Evolutionary conservation across 2,113 vertebrate genomes (phyloP), one percentile per base, ranked within the genome.

Genomic region (Daboia siamensis): DNA sequence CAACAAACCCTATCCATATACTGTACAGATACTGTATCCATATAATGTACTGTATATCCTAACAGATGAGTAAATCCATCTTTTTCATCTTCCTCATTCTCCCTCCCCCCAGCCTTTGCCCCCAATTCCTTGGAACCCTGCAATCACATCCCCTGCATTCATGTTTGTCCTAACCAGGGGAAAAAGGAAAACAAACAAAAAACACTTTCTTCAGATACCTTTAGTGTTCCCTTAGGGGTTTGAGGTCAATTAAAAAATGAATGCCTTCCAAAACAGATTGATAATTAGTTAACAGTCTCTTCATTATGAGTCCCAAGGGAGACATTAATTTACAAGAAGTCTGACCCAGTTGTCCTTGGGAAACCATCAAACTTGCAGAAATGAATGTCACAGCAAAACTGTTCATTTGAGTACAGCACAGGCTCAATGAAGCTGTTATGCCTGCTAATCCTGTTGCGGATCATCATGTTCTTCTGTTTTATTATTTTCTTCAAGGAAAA

Each of bases 241-340:
- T 92, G 56, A 97, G 93, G 91, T 94, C 94, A 94, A 94, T 96
- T 94, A 94, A 95, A 95, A 96, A 97, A 96, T 93, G 21, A 96
- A 94, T 74, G 61, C 23, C 94, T 97, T 96, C 89, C 90, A 95
- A 93, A 97, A 96, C 29, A 24, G 64, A 96, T 59, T 57, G 94
- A 96, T 96, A 97, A 96, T 97, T 96, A 96, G 96, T 95, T 97
- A 96, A 94, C 92, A 94, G 95, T 94, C 90, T 92, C 94, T 94
- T 96, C 95, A 97, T 97, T 94, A 96, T 4, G 17, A 21, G 86
- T 96, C 94, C 94, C 94, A 92, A 4, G 84, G 96, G 97, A 92
- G 95, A 93, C 92, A 96, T 93, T 96, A 39, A 96, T 95, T 97
- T 95, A 95, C 93, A 95, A 85, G 90, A 91, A 93, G 90, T 55